These are phyloP conservation scores for Leptopterna dolabrata DNA, from an alignment of 2,888 invertebrate species.

Conservation along the genomic window DNA sequence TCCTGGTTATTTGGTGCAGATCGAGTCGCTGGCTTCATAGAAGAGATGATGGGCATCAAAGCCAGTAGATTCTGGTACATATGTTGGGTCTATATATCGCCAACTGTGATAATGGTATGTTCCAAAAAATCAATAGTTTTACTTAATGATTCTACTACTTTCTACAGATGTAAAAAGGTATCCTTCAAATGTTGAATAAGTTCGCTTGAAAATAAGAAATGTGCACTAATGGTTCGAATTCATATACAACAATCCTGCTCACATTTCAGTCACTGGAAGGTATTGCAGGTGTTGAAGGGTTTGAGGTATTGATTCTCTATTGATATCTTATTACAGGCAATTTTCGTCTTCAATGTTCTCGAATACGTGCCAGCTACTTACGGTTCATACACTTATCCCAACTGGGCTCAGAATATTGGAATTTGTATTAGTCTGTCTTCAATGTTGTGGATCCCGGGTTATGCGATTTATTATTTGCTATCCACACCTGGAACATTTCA, in stretches of 20 bases:
- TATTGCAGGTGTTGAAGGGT: too few species aligned
- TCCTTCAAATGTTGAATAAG: too few species aligned
- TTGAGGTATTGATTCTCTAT: not conserved
- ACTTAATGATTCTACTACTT: too few species aligned
- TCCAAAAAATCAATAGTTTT: too few species aligned
- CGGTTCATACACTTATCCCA: slow-evolving; percentile 72
- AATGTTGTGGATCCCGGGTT: slow-evolving; percentile 76
- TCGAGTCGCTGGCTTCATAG: slow-evolving; percentile 72
- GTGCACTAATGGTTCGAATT: too few species aligned
- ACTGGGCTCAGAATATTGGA: slow-evolving; percentile 74
- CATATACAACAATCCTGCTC: too few species aligned
- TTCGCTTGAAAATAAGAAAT: too few species aligned
- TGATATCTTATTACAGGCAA: slow-evolving; percentile 67
- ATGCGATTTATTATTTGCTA: slow-evolving; percentile 73
- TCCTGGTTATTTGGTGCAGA: slow-evolving; percentile 74
- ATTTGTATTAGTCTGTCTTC: slow-evolving; percentile 73
- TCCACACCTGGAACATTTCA: slow-evolving; percentile 69
- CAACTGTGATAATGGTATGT: slow-evolving; percentile 73
- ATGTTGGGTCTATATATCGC: slow-evolving; percentile 74
- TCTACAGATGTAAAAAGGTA: too few species aligned
- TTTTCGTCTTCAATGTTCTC: slow-evolving; percentile 74
- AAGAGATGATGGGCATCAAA: slow-evolving; percentile 74
- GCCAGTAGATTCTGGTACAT: slow-evolving; percentile 71
- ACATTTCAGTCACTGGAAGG: too few species aligned
- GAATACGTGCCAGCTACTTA: slow-evolving; percentile 73